Evolutionary conservation across 2,888 invertebrate species (phyloP), one percentile per base, ranked within the genome.

Genomic region (Automeris io): DNA sequence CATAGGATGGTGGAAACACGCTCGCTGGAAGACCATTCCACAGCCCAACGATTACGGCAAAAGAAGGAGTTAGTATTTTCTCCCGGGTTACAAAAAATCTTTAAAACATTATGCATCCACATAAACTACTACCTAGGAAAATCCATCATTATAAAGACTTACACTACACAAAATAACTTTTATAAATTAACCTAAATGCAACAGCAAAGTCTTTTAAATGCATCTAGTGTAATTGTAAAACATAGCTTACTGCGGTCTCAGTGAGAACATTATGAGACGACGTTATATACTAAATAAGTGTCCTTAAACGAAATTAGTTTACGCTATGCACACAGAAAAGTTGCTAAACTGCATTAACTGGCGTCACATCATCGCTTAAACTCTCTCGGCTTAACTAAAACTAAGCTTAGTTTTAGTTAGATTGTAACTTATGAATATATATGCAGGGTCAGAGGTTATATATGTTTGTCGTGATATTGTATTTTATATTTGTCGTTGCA

Each of bases 341-440:
- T 37, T 16, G 35, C 46, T 35, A 54, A 57, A 57, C 49, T 53
- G 44, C 49, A 51, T 53, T 57, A 41, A 33, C 29, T 39, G 51
- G 45, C 43, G 51, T 26, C 35, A 36, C 21, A 21, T 13, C 13
- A 29, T 29, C n/a, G 36, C 21, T 21, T 21, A 36, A 16, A 21
- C 21, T 29, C 16, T 11, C 19, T 5, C 24, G 21, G 33, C 13
- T 33, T 19, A 25, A 12, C 25, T 23, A 33, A 38, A 33, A 22
- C 22, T 29, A 13, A 24, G 16, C 24, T 34, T 16, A 16, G 29
- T 29, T 29, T 8, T 16, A 29, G 16, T 29, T 29, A 29, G 29
- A 8, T 9, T 29, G 16, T n/a, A 29, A 29, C 29, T 29, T 13
- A 29, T 29, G 29, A 29, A 29, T 29, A 29, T 29, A 16, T n/a